These are phyloP conservation scores for Porites lutea DNA, from an alignment of 64 coral and sea anemone genomes.

Conservation along the genomic window DNA sequence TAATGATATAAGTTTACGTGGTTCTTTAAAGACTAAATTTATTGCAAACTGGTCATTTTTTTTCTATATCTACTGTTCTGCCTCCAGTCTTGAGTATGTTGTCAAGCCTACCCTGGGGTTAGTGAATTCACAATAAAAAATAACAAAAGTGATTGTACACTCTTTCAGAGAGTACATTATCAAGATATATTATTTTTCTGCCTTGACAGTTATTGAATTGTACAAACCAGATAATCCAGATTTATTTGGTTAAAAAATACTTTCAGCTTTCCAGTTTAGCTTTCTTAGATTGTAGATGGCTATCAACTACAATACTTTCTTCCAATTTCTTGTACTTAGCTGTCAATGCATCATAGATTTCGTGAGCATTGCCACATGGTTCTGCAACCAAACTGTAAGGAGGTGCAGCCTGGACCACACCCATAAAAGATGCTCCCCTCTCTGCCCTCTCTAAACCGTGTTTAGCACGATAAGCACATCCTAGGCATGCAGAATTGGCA, in stretches of 20 bases:
- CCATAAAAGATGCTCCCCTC: constrained; percentile 60
- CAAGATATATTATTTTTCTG: too few species aligned
- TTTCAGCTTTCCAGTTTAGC: neutral
- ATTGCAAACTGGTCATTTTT: too few species aligned
- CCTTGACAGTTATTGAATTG: too few species aligned
- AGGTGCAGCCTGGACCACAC: constrained; percentile 67
- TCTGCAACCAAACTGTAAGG: constrained; percentile 66
- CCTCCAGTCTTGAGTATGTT: too few species aligned
- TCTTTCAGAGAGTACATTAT: too few species aligned
- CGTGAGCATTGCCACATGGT: constrained; percentile 4
- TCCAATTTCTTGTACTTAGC: constrained; percentile 80
- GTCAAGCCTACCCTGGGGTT: too few species aligned
- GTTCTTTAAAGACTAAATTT: too few species aligned
- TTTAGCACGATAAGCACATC: constrained; percentile 94
- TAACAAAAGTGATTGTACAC: too few species aligned
- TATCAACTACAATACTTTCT: constrained; percentile 37
- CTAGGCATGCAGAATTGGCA: constrained; percentile 92
- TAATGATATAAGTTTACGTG: too few species aligned
- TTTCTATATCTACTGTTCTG: too few species aligned
- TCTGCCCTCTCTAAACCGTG: constrained; percentile 67
- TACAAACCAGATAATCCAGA: too few species aligned
- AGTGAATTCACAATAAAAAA: too few species aligned
- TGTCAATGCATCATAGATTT: constrained; percentile 73
- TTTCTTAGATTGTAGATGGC: constrained; percentile 5
- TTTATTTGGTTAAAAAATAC: neutral